Evolutionary conservation across 2,797 vertebrate genomes (phyloP), one percentile per base, ranked within the genome.

Genomic region (Gadopsis bispinosus): DNA sequence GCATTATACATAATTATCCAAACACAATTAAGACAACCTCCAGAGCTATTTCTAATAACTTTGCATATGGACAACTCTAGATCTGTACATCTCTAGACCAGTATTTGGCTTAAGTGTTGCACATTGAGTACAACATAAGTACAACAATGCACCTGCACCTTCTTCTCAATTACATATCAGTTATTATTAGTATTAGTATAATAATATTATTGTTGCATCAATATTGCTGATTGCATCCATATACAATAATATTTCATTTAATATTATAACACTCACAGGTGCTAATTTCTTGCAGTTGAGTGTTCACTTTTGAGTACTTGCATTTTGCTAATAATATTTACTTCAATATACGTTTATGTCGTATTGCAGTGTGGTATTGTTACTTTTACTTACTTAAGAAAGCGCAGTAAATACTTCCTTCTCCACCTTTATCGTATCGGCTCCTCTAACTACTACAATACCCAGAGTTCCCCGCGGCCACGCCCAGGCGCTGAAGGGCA

Each of bases 371-470:
- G 4, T 53, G 64, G 33, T 53, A 26, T 11, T 37, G 1, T 14
- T 67, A 39, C 3, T 39, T 39, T 19, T 39, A 19, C 48, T 39
- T 8, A 9, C 37, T n/a, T 4, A 22, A 22, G 8, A 26, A 26
- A 26, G 26, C 26, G 48, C 48, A n/a, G 48, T 11, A 19, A 50
- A n/a, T n/a, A 10, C 48, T 51, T 51, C 48, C 47, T 26, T 26
- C 26, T 26, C 26, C 26, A 26, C 26, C 26, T 26, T 26, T 26
- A 26, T 26, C 26, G 26, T 26, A 26, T 33, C 19, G 12, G 17
- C 22, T 26, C 7, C 17, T 65, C 29, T 72, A 22, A 48, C 16
- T 56, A 94, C 95, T 94, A 92, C 95, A 93, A 9, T 73, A 86
- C 93, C 93, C 92, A 95, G 64, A 83, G 39, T 64, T 11, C 92